Conservation (phyloP, 64 coral and sea anemone species). For the Dendrophyllia cribrosa region DNA sequence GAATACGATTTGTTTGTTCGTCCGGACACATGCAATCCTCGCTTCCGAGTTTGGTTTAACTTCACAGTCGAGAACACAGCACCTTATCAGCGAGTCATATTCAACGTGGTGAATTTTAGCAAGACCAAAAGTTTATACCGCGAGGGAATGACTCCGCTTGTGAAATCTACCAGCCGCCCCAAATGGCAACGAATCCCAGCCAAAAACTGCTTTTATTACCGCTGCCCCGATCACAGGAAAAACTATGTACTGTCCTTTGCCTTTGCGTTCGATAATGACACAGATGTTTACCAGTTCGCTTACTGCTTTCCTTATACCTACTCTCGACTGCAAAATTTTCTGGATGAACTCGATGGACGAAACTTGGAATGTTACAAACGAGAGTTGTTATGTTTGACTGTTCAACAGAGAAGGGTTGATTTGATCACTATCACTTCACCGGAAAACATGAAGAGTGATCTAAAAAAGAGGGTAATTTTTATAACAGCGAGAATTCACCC, state of each 20-base stretch:
- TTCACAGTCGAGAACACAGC: slow-evolving; percentile 93
- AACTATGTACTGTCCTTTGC: slow-evolving; percentile 99
- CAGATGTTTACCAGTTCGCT: slow-evolving; percentile 96
- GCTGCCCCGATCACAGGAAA: slow-evolving; percentile 97
- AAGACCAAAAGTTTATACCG: slow-evolving; percentile 99
- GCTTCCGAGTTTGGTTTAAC: slow-evolving; percentile 99
- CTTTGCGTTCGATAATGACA: slow-evolving; percentile 97
- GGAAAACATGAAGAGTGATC: slow-evolving; percentile 68
- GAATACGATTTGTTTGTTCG: slow-evolving; percentile 99
- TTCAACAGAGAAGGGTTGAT: slow-evolving; percentile 90
- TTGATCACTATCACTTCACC: slow-evolving; percentile 89
- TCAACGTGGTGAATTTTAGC: slow-evolving; percentile 98
- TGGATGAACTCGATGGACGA: slow-evolving; percentile 76
- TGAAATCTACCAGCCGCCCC: slow-evolving; percentile 91
- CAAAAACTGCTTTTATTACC: slow-evolving; percentile 98
- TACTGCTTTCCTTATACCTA: slow-evolving; percentile 99
- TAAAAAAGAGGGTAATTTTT: slow-evolving; percentile 90
- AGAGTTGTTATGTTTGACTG: slow-evolving; percentile 87
- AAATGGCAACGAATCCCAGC: slow-evolving; percentile 99
- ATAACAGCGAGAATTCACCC: slow-evolving; percentile 98
- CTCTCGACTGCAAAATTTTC: slow-evolving; percentile 85
- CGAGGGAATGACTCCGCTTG: slow-evolving; percentile 98
- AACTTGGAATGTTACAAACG: slow-evolving; percentile 77
- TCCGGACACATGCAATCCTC: slow-evolving; percentile 92
- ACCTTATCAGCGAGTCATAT: slow-evolving; percentile 97